Evolutionary conservation across 1,140 invertebrate genomes (phyloP), one percentile per base, ranked within the genome.

Genomic region (Chlorops oryzae): DNA sequence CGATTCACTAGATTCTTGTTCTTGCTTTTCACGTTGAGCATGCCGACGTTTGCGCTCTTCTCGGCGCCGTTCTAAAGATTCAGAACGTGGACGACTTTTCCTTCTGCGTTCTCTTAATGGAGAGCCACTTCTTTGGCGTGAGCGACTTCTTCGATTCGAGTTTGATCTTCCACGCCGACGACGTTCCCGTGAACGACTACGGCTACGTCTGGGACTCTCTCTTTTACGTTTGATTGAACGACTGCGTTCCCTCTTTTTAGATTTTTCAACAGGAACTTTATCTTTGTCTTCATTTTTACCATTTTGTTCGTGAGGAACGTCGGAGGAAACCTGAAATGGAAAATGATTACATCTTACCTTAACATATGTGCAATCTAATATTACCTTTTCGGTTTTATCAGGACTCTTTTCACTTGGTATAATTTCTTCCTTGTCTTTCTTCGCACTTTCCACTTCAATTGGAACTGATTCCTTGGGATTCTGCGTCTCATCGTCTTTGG

Each of bases 31-130:
- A 0, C 23, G 54, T 39, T 62, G 58, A 28, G 63, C 65, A 46
- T 69, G 66, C 0, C 66, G 62, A 18, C 35, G 50, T 15, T 63
- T 61, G 6, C 66, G 58, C 45, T 66, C 63, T 5, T 50, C 47
- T 12, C 63, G 63, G 15, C 66, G 45, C 7, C 66, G 57, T 41
- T 66, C 63, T 32, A 66, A 15, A 1, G 66, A 66, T 28, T 40
- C 57, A 13, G 63, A 66, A 2, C 62, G 51, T 1, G 61, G 58
- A 37, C 57, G 57, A 6, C 47, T 40, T 17, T 52, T 63, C 13
- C 52, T 52, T n/a, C 56, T 65, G 21, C 58, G 51, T 28, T 55
- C 59, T 21, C 53, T 18, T 0, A 40, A 43, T 6, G n/a, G 49
- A 0, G 54, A 53, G 10, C 61, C 51, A n/a, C 56, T 53, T 22